A percentile compares a stretch with the other conserved stretches of the same genome.
These are phyloP conservation scores for Pituophis catenifer DNA, from an alignment of 2,113 vertebrate species.

Conservation along the genomic window DNA sequence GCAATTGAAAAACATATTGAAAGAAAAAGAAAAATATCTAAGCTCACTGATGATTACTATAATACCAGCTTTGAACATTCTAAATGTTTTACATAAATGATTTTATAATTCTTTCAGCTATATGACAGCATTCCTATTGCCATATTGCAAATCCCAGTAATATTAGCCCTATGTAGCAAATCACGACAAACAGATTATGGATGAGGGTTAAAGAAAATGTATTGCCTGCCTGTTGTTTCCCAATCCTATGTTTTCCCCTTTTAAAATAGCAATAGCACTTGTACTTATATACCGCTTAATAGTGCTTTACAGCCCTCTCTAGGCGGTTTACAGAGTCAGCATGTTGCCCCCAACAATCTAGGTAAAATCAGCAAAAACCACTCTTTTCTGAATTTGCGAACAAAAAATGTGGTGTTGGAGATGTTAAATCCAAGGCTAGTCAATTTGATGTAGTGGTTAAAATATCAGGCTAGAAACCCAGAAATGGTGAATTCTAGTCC, in stretches of 20 bases:
- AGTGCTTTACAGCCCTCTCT: too few species aligned
- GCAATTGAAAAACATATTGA: background rate
- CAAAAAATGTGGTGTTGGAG: background rate
- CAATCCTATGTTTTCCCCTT: background rate
- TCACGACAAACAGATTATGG: background rate
- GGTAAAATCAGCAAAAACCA: background rate
- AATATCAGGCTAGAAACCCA: background rate
- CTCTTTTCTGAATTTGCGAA: background rate
- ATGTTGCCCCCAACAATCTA: too few species aligned
- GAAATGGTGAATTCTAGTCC: background rate
- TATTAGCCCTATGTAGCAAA: background rate
- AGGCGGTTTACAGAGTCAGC: too few species aligned
- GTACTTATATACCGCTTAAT: too few species aligned
- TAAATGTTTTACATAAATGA: background rate
- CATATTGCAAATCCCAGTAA: background rate
- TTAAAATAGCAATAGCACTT: too few species aligned
- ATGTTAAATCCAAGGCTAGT: background rate
- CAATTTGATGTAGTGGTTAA: background rate
- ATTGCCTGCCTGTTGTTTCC: background rate
- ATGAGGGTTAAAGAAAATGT: background rate
- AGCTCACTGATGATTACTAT: background rate
- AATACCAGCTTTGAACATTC: background rate
- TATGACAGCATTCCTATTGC: background rate
- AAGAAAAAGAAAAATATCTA: background rate
- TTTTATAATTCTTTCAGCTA: background rate